Conservation (phyloP, 2,797 vertebrate genomes). For the Buphagus erythrorhynchus region DNA sequence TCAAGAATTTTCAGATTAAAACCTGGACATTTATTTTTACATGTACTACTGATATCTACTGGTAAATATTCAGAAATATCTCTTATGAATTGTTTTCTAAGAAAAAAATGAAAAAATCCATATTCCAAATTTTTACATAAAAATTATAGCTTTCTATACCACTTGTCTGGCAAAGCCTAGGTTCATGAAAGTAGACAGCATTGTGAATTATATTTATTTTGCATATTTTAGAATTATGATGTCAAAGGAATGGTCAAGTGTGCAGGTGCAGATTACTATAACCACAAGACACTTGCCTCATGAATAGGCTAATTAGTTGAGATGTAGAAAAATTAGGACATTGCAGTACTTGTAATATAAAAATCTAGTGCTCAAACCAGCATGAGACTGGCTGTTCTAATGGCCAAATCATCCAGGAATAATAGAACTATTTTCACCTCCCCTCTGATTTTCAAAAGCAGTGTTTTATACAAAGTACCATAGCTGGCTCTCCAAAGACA, state of each 20-base stretch:
- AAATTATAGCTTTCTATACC: neutral
- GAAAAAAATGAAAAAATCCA: neutral
- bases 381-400: neutral
- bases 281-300: neutral
- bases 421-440: neutral
- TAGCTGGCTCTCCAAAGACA: neutral
- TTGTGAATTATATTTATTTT: neutral
- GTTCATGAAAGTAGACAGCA: neutral
- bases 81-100: neutral
- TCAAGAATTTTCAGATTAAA: neutral
- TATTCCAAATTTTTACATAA: neutral
- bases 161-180: neutral
- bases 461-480: neutral
- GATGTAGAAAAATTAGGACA: neutral
- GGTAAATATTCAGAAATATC: neutral
- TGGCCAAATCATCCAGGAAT: neutral
- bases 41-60: neutral
- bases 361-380: slow-evolving; percentile 7
- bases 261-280: slow-evolving; percentile 34
- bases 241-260: neutral
- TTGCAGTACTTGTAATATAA: neutral
- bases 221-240: neutral
- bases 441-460: neutral
- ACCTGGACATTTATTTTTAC: neutral
- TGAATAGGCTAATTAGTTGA: slow-evolving; percentile 23